Base-by-base conservation (phyloP, 2,797 vertebrate genomes). In the Platyrinchus mystaceus region DNA sequence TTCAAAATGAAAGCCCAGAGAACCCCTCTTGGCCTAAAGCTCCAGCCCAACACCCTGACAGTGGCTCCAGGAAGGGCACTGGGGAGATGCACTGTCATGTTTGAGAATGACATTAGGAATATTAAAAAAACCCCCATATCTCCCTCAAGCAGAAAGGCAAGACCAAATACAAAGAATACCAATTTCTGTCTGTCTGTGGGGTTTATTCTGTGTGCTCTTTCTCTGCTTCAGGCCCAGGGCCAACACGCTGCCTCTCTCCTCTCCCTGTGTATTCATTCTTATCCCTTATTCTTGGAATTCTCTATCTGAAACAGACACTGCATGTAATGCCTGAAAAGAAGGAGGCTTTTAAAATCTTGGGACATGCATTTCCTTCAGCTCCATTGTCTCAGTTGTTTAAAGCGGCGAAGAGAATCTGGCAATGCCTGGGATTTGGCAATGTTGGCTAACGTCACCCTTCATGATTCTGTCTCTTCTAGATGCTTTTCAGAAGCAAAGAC, bases 361-460 rank as follows among this genome's bases (percentile, higher is more conserved):
- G 50, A 19, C 28, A 21, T 24, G 53, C 39, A 81, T 52, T 91
- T 84, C 66, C 76, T 55, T 56, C 80, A 76, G 68, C 20, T 80
- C n/a, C 55, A 62, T 5, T 84, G 43, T 46, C 46, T 71, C 71
- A 41, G 55, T 60, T 58, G 23, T 71, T 93, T 49, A 32, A 59
- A 81, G 77, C 53, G 18, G 11, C 15, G 47, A 86, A 50, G 30
- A 63, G 28, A 89, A 87, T 66, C 36, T 69, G 67, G 43, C 84
- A 89, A 7, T 17, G 43, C 5, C 11, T 64, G 19, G 59, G 20
- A 64, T 53, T 73, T 36, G 50, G 43, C 67, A 79, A 23, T 0
- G 1, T 1, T 74, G 63, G 37, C 20, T 63, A 50, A 12, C 0
- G 2, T 16, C 18, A 4, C 20, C 13, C n/a, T 62, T 34, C n/a